A percentile compares a stretch with the other conserved stretches of the same genome.
Evolutionary conservation across 2,888 invertebrate genomes (phyloP).

Genomic region (Drosophila lutescens): DNA sequence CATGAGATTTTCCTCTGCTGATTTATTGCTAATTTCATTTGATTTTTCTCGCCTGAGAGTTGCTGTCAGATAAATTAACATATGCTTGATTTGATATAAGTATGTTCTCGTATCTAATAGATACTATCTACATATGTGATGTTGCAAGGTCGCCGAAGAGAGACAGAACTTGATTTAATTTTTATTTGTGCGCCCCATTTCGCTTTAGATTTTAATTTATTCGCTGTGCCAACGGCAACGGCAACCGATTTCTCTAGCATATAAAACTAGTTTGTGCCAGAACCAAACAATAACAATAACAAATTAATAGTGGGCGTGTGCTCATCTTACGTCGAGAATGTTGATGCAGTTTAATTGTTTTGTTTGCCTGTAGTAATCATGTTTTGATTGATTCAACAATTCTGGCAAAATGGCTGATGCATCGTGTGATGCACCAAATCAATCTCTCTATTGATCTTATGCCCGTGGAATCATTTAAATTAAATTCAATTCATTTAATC

Average conservation of each 20-base stretch:
- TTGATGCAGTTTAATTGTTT: slow-evolving; percentile 62
- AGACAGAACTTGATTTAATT: slow-evolving; percentile 36
- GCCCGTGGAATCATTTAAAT: slow-evolving; percentile 15
- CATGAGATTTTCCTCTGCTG: slow-evolving; percentile 17
- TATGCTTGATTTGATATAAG: slow-evolving; percentile 13
- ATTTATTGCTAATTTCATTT: slow-evolving; percentile 53
- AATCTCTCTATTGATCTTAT: background rate
- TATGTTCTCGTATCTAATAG: background rate
- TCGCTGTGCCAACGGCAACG: slow-evolving; percentile 46
- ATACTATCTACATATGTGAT: slow-evolving; percentile 3
- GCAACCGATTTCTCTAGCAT: slow-evolving; percentile 38
- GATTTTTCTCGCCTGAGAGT: slow-evolving; percentile 25
- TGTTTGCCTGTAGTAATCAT: slow-evolving; percentile 56
- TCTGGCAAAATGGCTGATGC: slow-evolving; percentile 10
- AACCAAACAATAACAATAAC: slow-evolving; percentile 33
- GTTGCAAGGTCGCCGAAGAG: slow-evolving; percentile 60
- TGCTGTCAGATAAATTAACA: slow-evolving; percentile 35
- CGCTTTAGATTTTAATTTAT: slow-evolving; percentile 59
- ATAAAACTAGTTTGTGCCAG: slow-evolving; percentile 57
- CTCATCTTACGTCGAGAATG: slow-evolving; percentile 50
- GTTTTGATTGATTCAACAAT: slow-evolving; percentile 50
- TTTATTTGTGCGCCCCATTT: slow-evolving; percentile 58
- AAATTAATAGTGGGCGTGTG: slow-evolving; percentile 70
- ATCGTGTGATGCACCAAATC: slow-evolving; percentile 9
- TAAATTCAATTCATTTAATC: background rate